Evolutionary conservation across 2,888 invertebrate genomes (phyloP).

Genomic region (Alcis repandata): DNA sequence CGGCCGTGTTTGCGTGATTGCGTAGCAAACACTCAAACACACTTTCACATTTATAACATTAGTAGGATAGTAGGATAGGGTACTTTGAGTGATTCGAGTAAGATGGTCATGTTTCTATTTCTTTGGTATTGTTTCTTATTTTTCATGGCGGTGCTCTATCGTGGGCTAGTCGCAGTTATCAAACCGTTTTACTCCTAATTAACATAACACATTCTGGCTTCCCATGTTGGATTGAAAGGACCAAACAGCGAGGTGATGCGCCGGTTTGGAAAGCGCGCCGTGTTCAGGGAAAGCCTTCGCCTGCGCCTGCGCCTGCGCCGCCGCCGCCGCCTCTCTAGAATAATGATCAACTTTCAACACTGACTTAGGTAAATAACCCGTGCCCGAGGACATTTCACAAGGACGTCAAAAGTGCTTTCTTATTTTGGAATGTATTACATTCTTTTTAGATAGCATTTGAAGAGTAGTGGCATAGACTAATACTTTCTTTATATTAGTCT

Average conservation of each 20-base stretch:
- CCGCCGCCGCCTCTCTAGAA: conserved; percentile 36
- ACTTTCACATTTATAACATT: no score
- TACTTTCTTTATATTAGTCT: no score
- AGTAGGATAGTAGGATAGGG: no score
- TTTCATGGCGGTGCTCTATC: no score
- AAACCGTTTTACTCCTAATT: no score
- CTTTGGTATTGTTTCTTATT: no score
- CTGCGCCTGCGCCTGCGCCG: conserved; percentile 17
- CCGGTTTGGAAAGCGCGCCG: conserved; percentile 44
- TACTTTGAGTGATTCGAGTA: no score
- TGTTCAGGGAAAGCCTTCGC: conserved; percentile 43
- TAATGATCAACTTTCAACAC: conserved; percentile 50
- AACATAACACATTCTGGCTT: no score
- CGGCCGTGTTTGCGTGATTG: no score
- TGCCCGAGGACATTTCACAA: conserved; percentile 8
- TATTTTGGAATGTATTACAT: background rate
- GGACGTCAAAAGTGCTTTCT: conserved; percentile 15
- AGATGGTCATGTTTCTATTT: no score
- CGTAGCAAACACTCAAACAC: no score
- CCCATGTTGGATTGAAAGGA: conserved; percentile 13
- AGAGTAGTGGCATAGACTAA: no score
- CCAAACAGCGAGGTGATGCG: conserved; percentile 5
- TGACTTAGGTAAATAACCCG: conserved; percentile 25
- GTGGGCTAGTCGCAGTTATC: background rate
- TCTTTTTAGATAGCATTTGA: background rate